phyloP scores from a whole-genome alignment of 92 coral and sea anemone genomes.

The Heliopora coerulea region DNA sequence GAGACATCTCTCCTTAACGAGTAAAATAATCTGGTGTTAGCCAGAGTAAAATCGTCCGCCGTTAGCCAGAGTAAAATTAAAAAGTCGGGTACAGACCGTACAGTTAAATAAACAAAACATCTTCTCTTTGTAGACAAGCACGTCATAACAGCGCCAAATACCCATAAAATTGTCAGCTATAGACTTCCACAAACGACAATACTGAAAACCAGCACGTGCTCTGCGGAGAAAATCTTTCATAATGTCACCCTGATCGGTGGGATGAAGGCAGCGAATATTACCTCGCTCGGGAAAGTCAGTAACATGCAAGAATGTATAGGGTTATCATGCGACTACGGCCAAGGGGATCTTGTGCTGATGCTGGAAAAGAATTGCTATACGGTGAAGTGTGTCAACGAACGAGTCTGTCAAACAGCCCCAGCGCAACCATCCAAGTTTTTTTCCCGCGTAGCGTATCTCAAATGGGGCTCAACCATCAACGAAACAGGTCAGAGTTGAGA shows the following conservation, averaged over 20 bases:
- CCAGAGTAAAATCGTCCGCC: too few species aligned
- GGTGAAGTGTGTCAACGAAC: constrained; percentile 75
- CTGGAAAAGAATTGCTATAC: constrained; percentile 76
- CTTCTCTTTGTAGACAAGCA: constrained; percentile 57
- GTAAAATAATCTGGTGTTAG: too few species aligned
- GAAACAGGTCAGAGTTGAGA: constrained; percentile 74
- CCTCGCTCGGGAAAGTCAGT: constrained; percentile 78
- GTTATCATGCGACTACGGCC: constrained; percentile 83
- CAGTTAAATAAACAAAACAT: neutral
- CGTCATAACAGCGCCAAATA: constrained; percentile 66
- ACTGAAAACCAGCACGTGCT: constrained; percentile 84
- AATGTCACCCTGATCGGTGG: constrained; percentile 94
- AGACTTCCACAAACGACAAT: constrained; percentile 87
- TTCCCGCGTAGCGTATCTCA: constrained; percentile 82
- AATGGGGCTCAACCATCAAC: constrained; percentile 92
- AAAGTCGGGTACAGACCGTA: too few species aligned
- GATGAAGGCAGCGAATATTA: constrained; percentile 89
- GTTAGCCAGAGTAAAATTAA: too few species aligned
- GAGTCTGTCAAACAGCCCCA: constrained; percentile 90
- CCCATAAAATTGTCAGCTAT: constrained; percentile 87
- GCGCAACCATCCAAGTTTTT: constrained; percentile 87
- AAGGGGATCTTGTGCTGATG: constrained; percentile 95
- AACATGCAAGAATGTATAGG: constrained; percentile 99
- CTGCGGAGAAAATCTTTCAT: constrained; percentile 84
- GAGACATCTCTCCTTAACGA: too few species aligned